Base-by-base conservation (phyloP, 1,140 invertebrate genomes). In the Atta cephalotes region DNA sequence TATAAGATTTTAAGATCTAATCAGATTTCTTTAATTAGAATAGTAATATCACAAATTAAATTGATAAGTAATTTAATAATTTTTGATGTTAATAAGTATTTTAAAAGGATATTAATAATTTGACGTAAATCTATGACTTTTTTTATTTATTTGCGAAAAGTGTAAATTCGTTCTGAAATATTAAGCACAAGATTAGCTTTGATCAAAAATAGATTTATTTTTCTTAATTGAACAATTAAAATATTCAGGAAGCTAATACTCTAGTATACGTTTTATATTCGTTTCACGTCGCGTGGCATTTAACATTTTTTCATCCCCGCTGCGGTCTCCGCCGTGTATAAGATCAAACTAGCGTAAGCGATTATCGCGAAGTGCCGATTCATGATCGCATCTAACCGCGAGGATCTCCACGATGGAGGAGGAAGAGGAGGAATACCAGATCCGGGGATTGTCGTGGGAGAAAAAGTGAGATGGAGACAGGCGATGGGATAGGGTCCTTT, bases 281-380 rank as follows among this genome's bases (percentile, higher is more conserved):
- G 58, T 28, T 9, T 76, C 56, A 14, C 72, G 62, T 66, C 77
- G 18, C 77, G 63, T 66, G 60, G 77, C 78, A 56, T 51, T 56
- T 53, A 53, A 70, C 28, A 18, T 62, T 35, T n/a, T 39, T 66
- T 53, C 49, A 16, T 28, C 31, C 31, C 49, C n/a, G n/a, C 12
- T 49, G 39, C 35, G 14, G 39, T 25, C 39, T 21, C 7, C 25
- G 7, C 0, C 62, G 28, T n/a, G 78, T 21, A 80, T 68, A 80
- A 80, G n/a, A 80, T 80, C 78, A 39, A 56, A 68, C 78, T 70
- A 70, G 31, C 78, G 35, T 81, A 71, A 58, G 51, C 39, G 66
- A 16, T 45, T 6, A 14, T 71, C 31, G 79, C 65, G 28, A 79
- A 66, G 77, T 45, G 10, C 66, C 31, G 66, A 82, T 81, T 68